A percentile compares a stretch with the other conserved stretches of the same genome.
These are phyloP conservation scores for Cheracebus regulus DNA, from an alignment of 2,797 vertebrate species.

Conservation along the genomic window DNA sequence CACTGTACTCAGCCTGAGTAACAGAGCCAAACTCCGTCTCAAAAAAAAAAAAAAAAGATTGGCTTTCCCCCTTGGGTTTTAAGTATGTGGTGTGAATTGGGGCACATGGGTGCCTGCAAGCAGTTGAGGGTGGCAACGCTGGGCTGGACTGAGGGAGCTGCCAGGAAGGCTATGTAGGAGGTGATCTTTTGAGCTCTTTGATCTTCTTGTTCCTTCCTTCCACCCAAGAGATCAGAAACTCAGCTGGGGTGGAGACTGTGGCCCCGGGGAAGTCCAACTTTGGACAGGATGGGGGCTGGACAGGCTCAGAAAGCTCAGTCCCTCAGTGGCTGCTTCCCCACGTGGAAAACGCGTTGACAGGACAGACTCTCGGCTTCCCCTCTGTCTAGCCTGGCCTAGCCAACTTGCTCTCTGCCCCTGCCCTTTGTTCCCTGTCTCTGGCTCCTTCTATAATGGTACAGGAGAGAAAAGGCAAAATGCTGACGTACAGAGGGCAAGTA, in stretches of 20 bases:
- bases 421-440: constrained; percentile 32
- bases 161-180: not conserved
- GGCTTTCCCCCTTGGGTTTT: not conserved
- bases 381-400: not conserved
- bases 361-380: not conserved
- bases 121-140: not conserved
- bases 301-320: constrained; percentile 8
- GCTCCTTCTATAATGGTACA: constrained; percentile 8
- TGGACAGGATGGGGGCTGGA: not conserved
- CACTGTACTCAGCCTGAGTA: not conserved
- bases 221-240: not conserved
- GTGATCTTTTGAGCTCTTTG: constrained; percentile 23
- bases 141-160: not conserved
- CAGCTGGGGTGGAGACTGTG: not conserved
- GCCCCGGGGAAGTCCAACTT: not conserved
- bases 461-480: constrained; percentile 32
- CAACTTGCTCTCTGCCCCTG: not conserved
- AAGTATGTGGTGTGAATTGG: not conserved
- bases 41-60: not conserved
- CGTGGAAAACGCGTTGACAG: not conserved
- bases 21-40: not conserved
- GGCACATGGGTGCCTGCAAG: not conserved
- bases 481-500: not conserved
- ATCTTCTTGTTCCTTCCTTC: constrained; percentile 37
- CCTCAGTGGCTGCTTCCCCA: not conserved